A percentile compares a stretch with the other conserved stretches of the same genome.
phyloP scores from a whole-genome alignment of 2,797 vertebrate species.

The Oreonectes daqikongensis region DNA sequence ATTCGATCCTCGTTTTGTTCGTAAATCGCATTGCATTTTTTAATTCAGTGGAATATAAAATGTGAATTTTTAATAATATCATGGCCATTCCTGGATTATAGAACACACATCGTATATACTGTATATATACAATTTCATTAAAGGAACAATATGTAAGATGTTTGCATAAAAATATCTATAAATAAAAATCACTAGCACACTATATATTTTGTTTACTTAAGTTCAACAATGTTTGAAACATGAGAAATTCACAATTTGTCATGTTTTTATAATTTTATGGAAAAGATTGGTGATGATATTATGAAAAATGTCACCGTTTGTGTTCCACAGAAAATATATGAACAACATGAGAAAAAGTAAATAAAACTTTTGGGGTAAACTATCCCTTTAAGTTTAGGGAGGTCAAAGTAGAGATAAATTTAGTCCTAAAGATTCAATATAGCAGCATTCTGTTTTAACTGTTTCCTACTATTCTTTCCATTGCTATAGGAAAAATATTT shows the following conservation, averaged over 20 bases:
- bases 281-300: too few relatives aligned
- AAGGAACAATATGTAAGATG: too few relatives aligned
- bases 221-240: too few relatives aligned
- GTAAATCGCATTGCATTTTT: neutral
- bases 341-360: neutral
- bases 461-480: neutral
- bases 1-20: neutral
- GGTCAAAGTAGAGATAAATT: neutral
- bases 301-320: neutral
- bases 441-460: neutral
- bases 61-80: neutral
- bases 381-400: conserved; percentile 1
- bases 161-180: too few relatives aligned
- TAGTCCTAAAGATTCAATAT: conserved; percentile 14
- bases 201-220: too few relatives aligned
- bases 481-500: conserved; percentile 19
- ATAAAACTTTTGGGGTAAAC: neutral
- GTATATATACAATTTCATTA: too few relatives aligned
- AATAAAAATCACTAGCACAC: too few relatives aligned
- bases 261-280: too few relatives aligned
- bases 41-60: neutral
- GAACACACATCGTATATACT: neutral
- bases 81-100: neutral
- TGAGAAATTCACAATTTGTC: too few relatives aligned
- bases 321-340: neutral